Evolutionary conservation across 1,140 invertebrate species (phyloP).

Genomic region (Brachystomella parvula): DNA sequence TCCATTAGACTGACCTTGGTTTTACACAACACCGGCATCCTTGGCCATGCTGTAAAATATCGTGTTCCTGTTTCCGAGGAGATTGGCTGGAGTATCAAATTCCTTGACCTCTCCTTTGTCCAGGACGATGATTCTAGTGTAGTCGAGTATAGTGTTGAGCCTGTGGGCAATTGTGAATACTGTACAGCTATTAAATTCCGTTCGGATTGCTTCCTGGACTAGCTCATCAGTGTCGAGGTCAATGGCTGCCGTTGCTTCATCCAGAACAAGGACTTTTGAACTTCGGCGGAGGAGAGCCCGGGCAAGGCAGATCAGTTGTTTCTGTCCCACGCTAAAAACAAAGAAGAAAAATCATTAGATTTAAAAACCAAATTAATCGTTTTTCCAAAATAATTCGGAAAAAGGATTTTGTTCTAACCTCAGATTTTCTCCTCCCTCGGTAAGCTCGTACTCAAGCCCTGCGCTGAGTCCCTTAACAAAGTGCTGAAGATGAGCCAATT

Average conservation of each 20-base stretch:
- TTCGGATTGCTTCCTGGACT: conserved; percentile 48
- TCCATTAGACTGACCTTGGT: too few relatives aligned
- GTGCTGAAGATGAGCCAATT: conserved; percentile 48
- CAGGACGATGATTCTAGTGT: conserved; percentile 40
- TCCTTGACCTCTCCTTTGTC: conserved; percentile 46
- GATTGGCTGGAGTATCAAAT: conserved; percentile 43
- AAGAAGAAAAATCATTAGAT: not conserved
- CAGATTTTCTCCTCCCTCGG: conserved; percentile 52
- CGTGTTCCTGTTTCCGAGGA: conserved; percentile 41
- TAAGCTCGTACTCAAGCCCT: conserved; percentile 34
- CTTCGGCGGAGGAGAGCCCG: conserved; percentile 54
- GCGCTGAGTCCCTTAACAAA: not conserved
- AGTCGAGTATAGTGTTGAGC: conserved; percentile 47
- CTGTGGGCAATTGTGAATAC: conserved; percentile 51
- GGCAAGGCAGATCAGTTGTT: conserved; percentile 65
- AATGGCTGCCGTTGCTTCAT: conserved; percentile 88
- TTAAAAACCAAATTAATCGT: not conserved
- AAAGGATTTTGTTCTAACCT: conserved; percentile 35
- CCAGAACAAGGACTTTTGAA: conserved; percentile 64
- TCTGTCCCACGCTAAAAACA: conserved; percentile 53
- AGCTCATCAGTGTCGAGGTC: conserved; percentile 88
- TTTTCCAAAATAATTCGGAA: not conserved
- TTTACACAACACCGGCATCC: conserved; percentile 39
- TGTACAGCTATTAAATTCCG: conserved; percentile 40
- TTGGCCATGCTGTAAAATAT: conserved; percentile 44